Evolutionary conservation across 2,888 invertebrate genomes (phyloP).

Genomic region (Celastrina argiolus): DNA sequence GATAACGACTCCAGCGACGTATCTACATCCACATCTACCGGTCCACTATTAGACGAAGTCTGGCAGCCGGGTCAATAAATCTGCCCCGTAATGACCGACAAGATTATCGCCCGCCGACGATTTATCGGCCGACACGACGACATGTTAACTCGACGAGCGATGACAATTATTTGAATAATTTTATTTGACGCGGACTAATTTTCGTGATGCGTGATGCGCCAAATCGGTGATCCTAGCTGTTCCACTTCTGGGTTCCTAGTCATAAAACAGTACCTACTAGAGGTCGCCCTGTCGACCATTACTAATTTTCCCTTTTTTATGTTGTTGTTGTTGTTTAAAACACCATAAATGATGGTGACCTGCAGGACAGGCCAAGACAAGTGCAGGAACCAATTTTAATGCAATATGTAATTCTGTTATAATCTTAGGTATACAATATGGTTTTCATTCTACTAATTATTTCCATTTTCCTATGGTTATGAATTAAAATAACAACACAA

Average conservation of each 20-base stretch:
- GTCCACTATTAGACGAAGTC: slow-evolving; percentile 18
- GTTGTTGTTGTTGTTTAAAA: no score
- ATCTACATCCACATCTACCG: slow-evolving; percentile 16
- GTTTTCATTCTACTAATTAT: no score
- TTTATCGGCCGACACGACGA: slow-evolving; percentile 27
- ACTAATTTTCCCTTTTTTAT: no score
- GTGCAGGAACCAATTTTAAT: no score
- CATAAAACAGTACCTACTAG: background rate
- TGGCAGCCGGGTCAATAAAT: slow-evolving; percentile 25
- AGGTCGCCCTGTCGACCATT: no score
- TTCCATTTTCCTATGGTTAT: no score
- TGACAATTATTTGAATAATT: slow-evolving; percentile 21
- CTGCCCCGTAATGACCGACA: slow-evolving; percentile 30
- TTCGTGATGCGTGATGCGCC: background rate
- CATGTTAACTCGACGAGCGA: slow-evolving; percentile 20
- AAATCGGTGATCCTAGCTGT: background rate
- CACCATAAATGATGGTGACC: no score
- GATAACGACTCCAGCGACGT: slow-evolving; percentile 6
- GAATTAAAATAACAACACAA: no score
- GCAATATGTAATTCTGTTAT: no score
- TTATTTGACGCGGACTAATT: slow-evolving; percentile 14
- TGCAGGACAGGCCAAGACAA: no score
- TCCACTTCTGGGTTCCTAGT: background rate
- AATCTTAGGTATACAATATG: no score
- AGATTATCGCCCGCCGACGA: slow-evolving; percentile 29